Conservation (phyloP, 2,797 vertebrate species). For the Furcifer pardalis region DNA sequence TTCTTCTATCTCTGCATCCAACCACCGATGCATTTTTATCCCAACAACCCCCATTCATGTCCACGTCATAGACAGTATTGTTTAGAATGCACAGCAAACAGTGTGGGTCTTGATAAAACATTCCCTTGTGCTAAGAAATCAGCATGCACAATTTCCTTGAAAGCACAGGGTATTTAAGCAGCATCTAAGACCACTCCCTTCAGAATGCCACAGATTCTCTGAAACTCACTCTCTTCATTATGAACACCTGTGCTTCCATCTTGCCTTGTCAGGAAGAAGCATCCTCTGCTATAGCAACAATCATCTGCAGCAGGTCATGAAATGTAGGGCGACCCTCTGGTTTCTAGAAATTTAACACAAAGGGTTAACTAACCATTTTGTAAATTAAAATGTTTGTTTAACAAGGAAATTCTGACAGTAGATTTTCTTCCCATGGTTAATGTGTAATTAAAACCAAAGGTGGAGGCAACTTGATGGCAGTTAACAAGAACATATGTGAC, state of each 20-base stretch:
- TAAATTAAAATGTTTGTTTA: neutral
- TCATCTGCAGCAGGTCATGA: conserved; percentile 76
- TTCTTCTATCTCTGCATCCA: neutral
- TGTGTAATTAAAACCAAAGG: neutral
- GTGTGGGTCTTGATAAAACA: conserved; percentile 10
- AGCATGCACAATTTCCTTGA: neutral
- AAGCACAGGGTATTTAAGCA: neutral
- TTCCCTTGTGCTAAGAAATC: conserved; percentile 11
- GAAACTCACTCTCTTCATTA: conserved; percentile 15
- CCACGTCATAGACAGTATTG: conserved; percentile 10
- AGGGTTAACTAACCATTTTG: neutral
- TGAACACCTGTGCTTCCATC: conserved; percentile 5
- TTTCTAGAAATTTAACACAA: conserved; percentile 75
- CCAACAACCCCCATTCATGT: too few species aligned
- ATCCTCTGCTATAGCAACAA: conserved; percentile 83
- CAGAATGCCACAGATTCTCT: neutral
- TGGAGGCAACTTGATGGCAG: too few species aligned
- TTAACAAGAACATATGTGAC: too few species aligned
- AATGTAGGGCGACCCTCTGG: conserved; percentile 87
- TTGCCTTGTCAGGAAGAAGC: conserved; percentile 67
- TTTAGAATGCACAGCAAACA: conserved; percentile 6
- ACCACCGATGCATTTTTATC: neutral
- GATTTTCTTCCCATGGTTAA: neutral
- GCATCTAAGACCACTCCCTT: conserved; percentile 4
- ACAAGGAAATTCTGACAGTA: neutral